A percentile compares a stretch with the other conserved stretches of the same genome.
Conservation (phyloP, 2,797 vertebrate genomes). For the Pangasius larnaudii region DNA sequence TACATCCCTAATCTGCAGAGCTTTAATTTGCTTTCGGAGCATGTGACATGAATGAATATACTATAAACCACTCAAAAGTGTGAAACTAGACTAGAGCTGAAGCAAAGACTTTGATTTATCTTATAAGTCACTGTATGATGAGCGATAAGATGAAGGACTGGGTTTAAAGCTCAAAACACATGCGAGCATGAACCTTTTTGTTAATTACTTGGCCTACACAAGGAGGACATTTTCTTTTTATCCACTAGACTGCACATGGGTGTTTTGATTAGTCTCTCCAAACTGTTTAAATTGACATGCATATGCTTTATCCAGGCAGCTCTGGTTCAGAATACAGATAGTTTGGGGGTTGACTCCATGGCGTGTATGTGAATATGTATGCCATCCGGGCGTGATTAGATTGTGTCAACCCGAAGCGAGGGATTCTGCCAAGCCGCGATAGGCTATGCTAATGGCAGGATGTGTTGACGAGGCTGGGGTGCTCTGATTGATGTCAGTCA, state of each 20-base stretch:
- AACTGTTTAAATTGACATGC: slow-evolving; percentile 32
- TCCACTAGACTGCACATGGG: not conserved
- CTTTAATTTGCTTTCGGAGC: not conserved
- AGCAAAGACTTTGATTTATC: slow-evolving; percentile 5
- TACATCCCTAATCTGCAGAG: not conserved
- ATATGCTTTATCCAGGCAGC: not conserved
- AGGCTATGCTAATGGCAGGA: slow-evolving; percentile 78
- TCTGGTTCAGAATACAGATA: slow-evolving; percentile 21
- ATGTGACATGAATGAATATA: slow-evolving; percentile 10
- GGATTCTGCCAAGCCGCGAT: slow-evolving; percentile 67
- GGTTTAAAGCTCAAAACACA: slow-evolving; percentile 10
- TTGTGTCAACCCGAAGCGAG: slow-evolving; percentile 59
- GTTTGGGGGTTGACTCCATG: not conserved
- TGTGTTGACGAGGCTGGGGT: slow-evolving; percentile 76
- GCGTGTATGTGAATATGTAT: slow-evolving; percentile 37
- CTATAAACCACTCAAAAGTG: not conserved
- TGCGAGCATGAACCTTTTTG: slow-evolving; percentile 28
- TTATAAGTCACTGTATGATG: not conserved
- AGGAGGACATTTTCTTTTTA: not conserved
- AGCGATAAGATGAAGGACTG: not conserved
- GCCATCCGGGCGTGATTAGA: slow-evolving; percentile 58
- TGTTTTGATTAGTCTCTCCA: slow-evolving; percentile 19
- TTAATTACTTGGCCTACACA: slow-evolving; percentile 35
- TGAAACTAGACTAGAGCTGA: not conserved
- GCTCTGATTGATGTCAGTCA: slow-evolving; percentile 48